Evolutionary conservation across 1,140 invertebrate species (phyloP), one percentile per base, ranked within the genome.

Genomic region (Leptopilina boulardi): DNA sequence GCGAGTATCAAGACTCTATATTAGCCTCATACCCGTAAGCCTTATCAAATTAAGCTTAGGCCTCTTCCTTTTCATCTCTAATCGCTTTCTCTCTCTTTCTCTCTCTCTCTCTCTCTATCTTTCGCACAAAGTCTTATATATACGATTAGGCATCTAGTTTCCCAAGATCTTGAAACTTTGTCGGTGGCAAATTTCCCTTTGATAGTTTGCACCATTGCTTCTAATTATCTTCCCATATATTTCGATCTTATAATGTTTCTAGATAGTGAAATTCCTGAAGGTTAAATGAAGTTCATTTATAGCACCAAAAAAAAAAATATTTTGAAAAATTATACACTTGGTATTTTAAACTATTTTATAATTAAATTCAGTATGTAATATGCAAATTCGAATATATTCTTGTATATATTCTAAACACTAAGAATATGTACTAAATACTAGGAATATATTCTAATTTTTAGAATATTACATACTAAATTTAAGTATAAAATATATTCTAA

Each of bases 21-120:
- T 82, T 83, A 82, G 76, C 73, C 77, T 80, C 80, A 76, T 80
- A 73, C 75, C 73, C 71, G 42, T 13, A 75, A 76, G 44, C 73
- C 81, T 77, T 72, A 77, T 80, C 82, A 79, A 82, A 83, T 83
- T 83, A 80, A 80, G 71, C 74, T 74, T 59, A 34, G 21, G 77
- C 21, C 41, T 71, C 66, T 51, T 42, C 70, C 73, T 56, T 77
- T 41, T 42, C 44, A 34, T 76, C 56, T 30, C n/a, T n/a, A n/a
- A n/a, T 30, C 78, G 21, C 70, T 66, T 23, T 66, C 59, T 66
- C 23, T 56, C 5, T 38, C 34, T 9, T n/a, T 66, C 13, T 30
- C 78, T 42, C 70, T 66, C 59, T 30, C 78, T 42, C 70, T 66
- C 59, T 66, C 59, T 66, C 23, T 56, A 38, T 38, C 34, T 9